Evolutionary conservation across 2,113 vertebrate species (phyloP).

Genomic region (Trichomycterus rosablanca): DNA sequence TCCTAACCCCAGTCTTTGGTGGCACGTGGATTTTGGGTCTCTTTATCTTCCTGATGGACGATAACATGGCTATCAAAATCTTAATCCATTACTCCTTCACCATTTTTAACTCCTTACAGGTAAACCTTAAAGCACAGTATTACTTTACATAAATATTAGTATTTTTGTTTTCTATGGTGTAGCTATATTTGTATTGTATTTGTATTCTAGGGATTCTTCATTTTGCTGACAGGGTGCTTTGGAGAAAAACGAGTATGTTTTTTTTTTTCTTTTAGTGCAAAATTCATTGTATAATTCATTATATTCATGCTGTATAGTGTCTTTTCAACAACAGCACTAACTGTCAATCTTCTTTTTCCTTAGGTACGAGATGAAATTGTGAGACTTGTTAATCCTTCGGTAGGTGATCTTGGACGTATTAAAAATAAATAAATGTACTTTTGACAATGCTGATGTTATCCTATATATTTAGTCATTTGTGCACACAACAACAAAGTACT

Average conservation of each 20-base stretch:
- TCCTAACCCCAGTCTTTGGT: constrained; percentile 71
- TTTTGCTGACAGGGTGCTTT: constrained; percentile 65
- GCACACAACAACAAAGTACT: not conserved
- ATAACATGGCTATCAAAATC: rapidly evolving
- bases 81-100: constrained; percentile 60
- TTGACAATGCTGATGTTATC: not conserved
- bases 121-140: constrained; percentile 46
- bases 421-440: not conserved
- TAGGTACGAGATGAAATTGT: constrained; percentile 62
- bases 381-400: constrained; percentile 47
- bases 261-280: not conserved
- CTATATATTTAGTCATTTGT: too few relatives aligned
- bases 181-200: not conserved
- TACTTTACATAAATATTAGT: too few relatives aligned
- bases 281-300: not conserved
- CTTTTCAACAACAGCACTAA: not conserved
- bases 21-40: constrained; percentile 69
- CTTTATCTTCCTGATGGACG: constrained; percentile 23
- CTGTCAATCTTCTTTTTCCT: not conserved
- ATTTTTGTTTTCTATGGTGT: constrained; percentile 9
- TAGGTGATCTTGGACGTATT: constrained; percentile 28
- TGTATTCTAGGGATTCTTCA: constrained; percentile 63
- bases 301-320: not conserved
- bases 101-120: constrained; percentile 73
- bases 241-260: constrained; percentile 66